These are phyloP conservation scores for Pelusios castaneus DNA, from an alignment of 2,113 vertebrate genomes.

Conservation along the genomic window DNA sequence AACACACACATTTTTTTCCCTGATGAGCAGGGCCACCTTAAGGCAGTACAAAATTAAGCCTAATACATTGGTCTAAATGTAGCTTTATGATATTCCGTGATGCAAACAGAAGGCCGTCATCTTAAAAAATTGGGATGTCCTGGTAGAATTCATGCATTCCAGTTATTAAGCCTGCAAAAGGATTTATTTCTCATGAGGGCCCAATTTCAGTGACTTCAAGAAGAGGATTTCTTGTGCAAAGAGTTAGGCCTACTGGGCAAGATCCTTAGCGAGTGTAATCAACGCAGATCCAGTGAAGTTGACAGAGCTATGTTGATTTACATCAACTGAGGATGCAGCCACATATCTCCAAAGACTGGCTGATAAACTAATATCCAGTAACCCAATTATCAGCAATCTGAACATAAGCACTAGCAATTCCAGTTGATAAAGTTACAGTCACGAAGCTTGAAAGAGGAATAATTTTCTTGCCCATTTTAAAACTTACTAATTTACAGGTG, in stretches of 20 bases:
- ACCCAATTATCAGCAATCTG: neutral
- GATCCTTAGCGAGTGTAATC: constrained; percentile 47
- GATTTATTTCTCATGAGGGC: neutral
- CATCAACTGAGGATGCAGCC: neutral
- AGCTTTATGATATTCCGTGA: constrained; percentile 35
- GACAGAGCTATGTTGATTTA: constrained; percentile 14
- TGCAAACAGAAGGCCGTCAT: constrained; percentile 20
- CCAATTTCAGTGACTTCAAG: neutral
- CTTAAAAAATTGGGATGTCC: neutral
- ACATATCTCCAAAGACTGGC: neutral
- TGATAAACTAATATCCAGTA: constrained; percentile 29
- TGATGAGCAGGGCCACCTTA: neutral
- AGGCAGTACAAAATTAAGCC: constrained; percentile 33
- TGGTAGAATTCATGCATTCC: neutral
- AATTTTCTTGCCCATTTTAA: constrained; percentile 41
- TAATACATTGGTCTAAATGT: constrained; percentile 42
- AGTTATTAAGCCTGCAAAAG: neutral
- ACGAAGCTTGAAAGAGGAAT: neutral
- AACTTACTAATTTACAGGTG: constrained; percentile 18
- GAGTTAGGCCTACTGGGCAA: neutral
- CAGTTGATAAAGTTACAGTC: constrained; percentile 19
- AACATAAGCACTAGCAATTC: neutral
- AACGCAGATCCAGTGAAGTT: constrained; percentile 1
- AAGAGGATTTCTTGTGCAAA: neutral
- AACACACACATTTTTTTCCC: neutral